phyloP scores from a whole-genome alignment of 2,797 vertebrate species.

The Petrocephalus schoutedeni region DNA sequence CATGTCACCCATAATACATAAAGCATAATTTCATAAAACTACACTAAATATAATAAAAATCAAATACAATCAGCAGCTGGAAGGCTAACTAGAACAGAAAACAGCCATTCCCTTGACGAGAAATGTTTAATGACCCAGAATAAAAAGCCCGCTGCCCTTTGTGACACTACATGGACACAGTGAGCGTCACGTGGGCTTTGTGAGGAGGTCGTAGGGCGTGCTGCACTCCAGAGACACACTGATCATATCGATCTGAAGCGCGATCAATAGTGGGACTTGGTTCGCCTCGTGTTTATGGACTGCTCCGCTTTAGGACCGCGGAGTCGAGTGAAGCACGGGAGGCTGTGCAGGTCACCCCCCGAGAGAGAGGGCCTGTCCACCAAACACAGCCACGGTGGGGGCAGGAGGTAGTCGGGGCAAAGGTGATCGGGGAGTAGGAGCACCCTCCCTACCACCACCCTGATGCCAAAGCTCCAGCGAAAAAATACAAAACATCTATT shows the following conservation, averaged over 20 bases:
- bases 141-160: not conserved
- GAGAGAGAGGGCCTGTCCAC: not conserved
- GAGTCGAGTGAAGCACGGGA: not conserved
- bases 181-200: not conserved
- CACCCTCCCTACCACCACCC: not conserved
- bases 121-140: not conserved
- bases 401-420: not conserved
- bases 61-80: not conserved
- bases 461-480: not conserved
- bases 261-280: not conserved
- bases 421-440: not conserved
- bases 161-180: not conserved
- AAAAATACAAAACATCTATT: not conserved
- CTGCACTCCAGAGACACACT: not conserved
- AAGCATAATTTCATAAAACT: not conserved
- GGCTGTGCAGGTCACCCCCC: not conserved
- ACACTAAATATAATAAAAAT: not conserved
- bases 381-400: not conserved
- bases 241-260: not conserved
- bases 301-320: not conserved
- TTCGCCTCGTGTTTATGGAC: not conserved
- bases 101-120: not conserved
- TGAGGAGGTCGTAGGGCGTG: not conserved
- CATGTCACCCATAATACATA: not conserved
- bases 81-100: not conserved